These are phyloP conservation scores for Pelodytes ibericus DNA, from an alignment of 2,797 vertebrate genomes.

Conservation along the genomic window DNA sequence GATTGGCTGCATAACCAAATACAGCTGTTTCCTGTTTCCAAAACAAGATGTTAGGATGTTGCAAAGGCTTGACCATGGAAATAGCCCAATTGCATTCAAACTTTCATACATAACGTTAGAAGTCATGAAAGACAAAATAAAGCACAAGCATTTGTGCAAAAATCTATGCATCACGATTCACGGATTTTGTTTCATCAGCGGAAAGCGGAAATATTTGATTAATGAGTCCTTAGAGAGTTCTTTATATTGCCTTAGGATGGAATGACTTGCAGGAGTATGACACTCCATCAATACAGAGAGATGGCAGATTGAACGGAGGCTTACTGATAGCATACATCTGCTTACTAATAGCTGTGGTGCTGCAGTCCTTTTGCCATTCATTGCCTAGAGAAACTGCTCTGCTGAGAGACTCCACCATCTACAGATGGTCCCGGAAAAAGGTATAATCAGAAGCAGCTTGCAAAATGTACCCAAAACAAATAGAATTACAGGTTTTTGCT, in stretches of 20 bases:
- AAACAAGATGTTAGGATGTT: conserved; percentile 49
- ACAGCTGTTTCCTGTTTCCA: conserved; percentile 65
- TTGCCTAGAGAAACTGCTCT: conserved; percentile 67
- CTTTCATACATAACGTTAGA: neutral
- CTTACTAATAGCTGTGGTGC: conserved; percentile 65
- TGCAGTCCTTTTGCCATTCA: conserved; percentile 64
- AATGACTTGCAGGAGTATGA: conserved; percentile 64
- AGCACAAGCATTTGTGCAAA: conserved; percentile 35
- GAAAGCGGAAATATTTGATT: conserved; percentile 64
- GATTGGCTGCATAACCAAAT: conserved; percentile 55
- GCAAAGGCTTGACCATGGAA: neutral
- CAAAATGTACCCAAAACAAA: conserved; percentile 75
- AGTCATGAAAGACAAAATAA: conserved; percentile 7
- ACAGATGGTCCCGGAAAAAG: conserved; percentile 72
- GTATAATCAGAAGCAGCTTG: conserved; percentile 74
- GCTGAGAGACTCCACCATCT: conserved; percentile 64
- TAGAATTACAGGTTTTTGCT: conserved; percentile 69
- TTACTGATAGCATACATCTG: conserved; percentile 71
- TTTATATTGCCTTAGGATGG: conserved; percentile 66
- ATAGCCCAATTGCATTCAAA: conserved; percentile 44
- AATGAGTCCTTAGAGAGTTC: conserved; percentile 67
- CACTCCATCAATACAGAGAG: conserved; percentile 74
- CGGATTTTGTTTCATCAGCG: conserved; percentile 65
- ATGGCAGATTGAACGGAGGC: conserved; percentile 73
- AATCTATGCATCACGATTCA: conserved; percentile 59